Evolutionary conservation across 2,888 invertebrate genomes (phyloP).

Genomic region (Nephrotoma guestfalica): DNA sequence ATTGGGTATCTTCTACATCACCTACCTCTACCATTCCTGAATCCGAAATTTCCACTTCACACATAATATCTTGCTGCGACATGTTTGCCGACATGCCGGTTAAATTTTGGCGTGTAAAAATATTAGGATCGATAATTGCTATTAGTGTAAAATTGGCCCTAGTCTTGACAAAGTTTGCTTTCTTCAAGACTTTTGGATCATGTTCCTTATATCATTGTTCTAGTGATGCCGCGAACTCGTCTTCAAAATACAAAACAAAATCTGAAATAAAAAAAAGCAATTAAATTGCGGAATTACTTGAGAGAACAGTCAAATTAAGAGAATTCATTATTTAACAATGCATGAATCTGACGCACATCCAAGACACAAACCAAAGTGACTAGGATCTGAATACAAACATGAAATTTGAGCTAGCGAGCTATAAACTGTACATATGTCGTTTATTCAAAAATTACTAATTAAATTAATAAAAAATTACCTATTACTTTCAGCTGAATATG

Average conservation of each 20-base stretch:
- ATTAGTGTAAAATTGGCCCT: not conserved
- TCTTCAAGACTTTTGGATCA: not conserved
- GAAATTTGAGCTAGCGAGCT: no score
- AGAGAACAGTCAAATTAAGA: no score
- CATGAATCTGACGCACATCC: not conserved
- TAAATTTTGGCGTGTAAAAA: not conserved
- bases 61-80: constrained; percentile 40
- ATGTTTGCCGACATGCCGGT: constrained; percentile 9
- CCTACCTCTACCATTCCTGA: constrained; percentile 37
- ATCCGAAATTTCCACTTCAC: constrained; percentile 40
- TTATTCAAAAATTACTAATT: not conserved
- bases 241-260: not conserved
- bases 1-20: constrained; percentile 32
- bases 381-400: not conserved
- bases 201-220: not conserved
- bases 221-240: not conserved
- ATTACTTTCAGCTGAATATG: not conserved
- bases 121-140: not conserved
- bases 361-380: not conserved
- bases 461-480: not conserved
- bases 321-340: not conserved
- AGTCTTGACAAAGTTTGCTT: not conserved
- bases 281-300: not conserved
- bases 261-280: not conserved
- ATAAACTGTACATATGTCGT: not conserved